phyloP scores from a whole-genome alignment of 1,140 invertebrate species.

The Neodiprion lecontei region DNA sequence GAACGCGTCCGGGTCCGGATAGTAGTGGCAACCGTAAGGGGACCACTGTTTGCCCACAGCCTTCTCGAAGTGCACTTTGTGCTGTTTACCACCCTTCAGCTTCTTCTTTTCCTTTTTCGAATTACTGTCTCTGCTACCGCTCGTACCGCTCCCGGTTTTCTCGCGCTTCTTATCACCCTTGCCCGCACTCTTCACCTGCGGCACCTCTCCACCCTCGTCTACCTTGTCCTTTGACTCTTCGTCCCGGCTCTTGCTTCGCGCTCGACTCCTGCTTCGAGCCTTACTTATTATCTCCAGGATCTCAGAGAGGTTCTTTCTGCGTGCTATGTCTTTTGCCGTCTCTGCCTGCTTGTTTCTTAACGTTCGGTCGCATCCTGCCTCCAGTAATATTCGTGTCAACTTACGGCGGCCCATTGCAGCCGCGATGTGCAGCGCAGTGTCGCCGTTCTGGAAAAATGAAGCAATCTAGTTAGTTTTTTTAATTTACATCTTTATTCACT shows the following conservation, averaged over 20 bases:
- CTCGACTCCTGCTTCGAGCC: constrained; percentile 60
- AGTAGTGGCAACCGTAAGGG: constrained; percentile 90
- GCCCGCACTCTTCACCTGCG: constrained; percentile 24
- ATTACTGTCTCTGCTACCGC: constrained; percentile 59
- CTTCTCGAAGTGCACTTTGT: constrained; percentile 58
- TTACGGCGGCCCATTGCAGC: constrained; percentile 93
- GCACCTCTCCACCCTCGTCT: constrained; percentile 30
- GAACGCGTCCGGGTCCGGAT: constrained; percentile 82
- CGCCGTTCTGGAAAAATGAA: constrained; percentile 77
- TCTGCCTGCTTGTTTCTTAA: constrained; percentile 92
- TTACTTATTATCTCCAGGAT: constrained; percentile 80
- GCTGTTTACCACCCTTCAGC: constrained; percentile 49
- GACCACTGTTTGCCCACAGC: constrained; percentile 71
- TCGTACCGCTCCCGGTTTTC: constrained; percentile 53
- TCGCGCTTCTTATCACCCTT: constrained; percentile 52
- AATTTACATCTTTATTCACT: no score
- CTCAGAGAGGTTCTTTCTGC: constrained; percentile 83
- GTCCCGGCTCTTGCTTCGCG: constrained; percentile 49
- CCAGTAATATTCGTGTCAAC: constrained; percentile 87
- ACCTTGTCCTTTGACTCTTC: constrained; percentile 56
- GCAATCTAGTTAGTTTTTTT: neutral
- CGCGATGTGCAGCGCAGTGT: constrained; percentile 92
- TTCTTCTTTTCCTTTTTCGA: constrained; percentile 57
- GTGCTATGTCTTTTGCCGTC: constrained; percentile 88
- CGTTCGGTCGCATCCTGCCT: constrained; percentile 81